These are phyloP conservation scores for Anthonomus grandis DNA, from an alignment of 1,140 invertebrate species.

Conservation along the genomic window DNA sequence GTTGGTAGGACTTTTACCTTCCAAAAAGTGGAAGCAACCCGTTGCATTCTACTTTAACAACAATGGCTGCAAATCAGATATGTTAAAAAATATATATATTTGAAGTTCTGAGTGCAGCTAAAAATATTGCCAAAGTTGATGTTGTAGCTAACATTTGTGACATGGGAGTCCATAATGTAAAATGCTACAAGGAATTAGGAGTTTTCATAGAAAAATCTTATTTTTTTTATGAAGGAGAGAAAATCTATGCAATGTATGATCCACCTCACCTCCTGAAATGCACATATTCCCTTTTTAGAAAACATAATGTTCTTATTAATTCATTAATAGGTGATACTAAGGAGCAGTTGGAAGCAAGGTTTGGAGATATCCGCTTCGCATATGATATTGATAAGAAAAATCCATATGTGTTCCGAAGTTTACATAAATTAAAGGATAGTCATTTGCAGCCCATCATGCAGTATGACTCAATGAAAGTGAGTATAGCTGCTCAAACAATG, in stretches of 20 bases:
- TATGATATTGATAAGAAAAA: background rate
- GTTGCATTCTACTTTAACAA: too few relatives aligned
- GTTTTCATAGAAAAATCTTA: constrained; percentile 2
- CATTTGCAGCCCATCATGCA: constrained; percentile 3
- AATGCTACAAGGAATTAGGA: constrained; percentile 6
- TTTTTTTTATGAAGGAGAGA: background rate
- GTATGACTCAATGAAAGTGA: constrained; percentile 14
- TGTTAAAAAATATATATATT: constrained; percentile 4
- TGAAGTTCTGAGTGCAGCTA: constrained; percentile 5
- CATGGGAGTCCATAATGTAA: constrained; percentile 18
- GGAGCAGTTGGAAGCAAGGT: background rate
- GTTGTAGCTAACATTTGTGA: constrained; percentile 26
- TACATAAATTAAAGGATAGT: constrained; percentile 5
- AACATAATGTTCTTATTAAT: background rate
- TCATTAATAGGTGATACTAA: background rate
- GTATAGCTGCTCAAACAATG: constrained; percentile 5
- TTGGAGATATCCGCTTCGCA: too few relatives aligned
- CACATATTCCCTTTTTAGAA: background rate
- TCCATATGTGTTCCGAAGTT: constrained; percentile 8
- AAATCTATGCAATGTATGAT: constrained; percentile 9
- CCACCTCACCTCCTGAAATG: constrained; percentile 9
- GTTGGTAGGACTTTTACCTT: constrained; percentile 14
- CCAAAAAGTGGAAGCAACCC: constrained; percentile 19
- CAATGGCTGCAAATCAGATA: constrained; percentile 4
- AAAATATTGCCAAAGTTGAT: constrained; percentile 15